Conservation (phyloP, 2,113 vertebrate genomes). For the Phocoena sinus region DNA sequence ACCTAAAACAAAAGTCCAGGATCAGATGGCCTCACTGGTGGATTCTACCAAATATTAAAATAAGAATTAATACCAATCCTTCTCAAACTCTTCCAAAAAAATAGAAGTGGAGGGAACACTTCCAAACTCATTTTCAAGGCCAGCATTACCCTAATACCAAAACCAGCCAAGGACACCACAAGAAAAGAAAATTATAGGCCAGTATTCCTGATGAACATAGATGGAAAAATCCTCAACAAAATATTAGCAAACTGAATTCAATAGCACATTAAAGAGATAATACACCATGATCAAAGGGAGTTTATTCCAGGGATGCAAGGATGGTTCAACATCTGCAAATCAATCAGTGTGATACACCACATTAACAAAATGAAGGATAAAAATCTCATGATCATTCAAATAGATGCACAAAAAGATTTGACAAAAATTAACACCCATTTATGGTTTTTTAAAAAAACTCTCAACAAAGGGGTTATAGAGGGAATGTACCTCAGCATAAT, state of each 20-base stretch:
- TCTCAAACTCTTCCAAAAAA: neutral
- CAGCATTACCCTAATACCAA: neutral
- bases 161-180: neutral
- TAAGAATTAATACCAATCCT: neutral
- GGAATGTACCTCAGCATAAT: neutral
- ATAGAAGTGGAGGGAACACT: neutral
- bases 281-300: neutral
- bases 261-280: neutral
- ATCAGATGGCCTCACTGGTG: neutral
- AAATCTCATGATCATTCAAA: neutral
- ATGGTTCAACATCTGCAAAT: neutral
- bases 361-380: neutral
- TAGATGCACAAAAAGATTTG: neutral
- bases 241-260: neutral
- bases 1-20: neutral
- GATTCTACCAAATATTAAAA: neutral
- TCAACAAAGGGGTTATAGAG: neutral
- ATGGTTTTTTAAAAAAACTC: neutral
- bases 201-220: neutral
- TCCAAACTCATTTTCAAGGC: neutral
- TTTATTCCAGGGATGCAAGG: neutral
- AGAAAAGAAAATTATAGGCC: neutral
- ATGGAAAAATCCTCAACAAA: neutral
- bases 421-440: neutral
- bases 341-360: neutral